These are phyloP conservation scores for Hormiphora californensis DNA, from an alignment of 37 sponge, comb jelly and placozoan genomes.

Conservation along the genomic window DNA sequence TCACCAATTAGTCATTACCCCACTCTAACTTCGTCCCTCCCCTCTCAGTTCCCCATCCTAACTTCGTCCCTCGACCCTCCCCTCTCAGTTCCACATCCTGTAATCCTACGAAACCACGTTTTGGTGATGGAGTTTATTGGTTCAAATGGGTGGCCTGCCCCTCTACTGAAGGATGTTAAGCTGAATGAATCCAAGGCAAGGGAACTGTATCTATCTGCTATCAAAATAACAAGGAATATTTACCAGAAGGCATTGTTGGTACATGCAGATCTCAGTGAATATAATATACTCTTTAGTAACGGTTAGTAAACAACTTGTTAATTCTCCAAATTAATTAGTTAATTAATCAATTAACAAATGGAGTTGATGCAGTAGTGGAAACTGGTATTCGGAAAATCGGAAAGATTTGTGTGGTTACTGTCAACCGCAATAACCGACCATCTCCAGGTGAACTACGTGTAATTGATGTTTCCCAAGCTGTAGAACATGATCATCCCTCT, in stretches of 20 bases:
- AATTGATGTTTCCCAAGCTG: constrained; percentile 99
- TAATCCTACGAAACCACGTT: constrained; percentile 89
- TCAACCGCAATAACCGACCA: too few species aligned
- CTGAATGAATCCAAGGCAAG: constrained; percentile 73
- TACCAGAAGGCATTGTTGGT: constrained; percentile 77
- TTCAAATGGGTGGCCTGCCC: constrained; percentile 81
- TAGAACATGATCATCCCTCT: constrained; percentile 96
- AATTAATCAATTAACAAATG: too few species aligned
- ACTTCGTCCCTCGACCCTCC: too few species aligned
- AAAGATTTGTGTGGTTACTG: too few species aligned
- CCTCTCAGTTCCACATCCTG: constrained; percentile 77
- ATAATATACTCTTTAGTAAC: constrained; percentile 71
- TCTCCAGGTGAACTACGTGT: constrained; percentile 68
- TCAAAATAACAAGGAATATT: constrained; percentile 70
- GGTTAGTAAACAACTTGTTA: not conserved
- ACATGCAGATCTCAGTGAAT: constrained; percentile 98
- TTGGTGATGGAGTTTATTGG: constrained; percentile 91
- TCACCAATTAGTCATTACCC: too few species aligned
- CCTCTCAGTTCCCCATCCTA: too few species aligned
- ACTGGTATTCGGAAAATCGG: not conserved
- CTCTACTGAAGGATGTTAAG: constrained; percentile 76
- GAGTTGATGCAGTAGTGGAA: not conserved
- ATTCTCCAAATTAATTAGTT: too few species aligned
- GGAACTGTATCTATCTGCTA: constrained; percentile 85
- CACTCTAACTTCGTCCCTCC: too few species aligned